Evolutionary conservation across 64 coral and sea anemone species (phyloP), one percentile per base, ranked within the genome.

Genomic region (Catalaphyllia jardinei): DNA sequence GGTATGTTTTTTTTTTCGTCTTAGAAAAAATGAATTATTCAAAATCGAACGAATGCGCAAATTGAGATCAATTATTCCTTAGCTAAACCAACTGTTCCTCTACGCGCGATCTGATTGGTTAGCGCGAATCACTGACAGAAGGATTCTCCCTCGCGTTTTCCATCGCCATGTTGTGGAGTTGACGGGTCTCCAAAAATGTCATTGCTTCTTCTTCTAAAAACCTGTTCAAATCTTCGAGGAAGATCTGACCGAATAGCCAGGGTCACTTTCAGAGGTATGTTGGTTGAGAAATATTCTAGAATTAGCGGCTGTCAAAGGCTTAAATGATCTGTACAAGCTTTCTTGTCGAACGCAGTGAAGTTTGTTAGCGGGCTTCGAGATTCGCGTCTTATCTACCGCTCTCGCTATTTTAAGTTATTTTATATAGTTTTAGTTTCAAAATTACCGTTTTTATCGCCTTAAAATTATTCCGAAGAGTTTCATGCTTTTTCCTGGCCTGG

Each of bases 191-290:
- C 79, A 76, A 93, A 95, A 91, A 99, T 99, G 97, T 94, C 97
- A 63, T 78, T 99, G 54, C 79, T 95, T 84, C 65, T 99, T 91
- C 88, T 99, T 69, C 88, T 99, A 28, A 95, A 95, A 95, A 95
- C 94, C 79, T 99, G 97, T 83, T 89, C 88, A 35, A 93, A 99
- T 89, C 86, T 99, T 51, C 90, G 93, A 80, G 97, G 97, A 64
- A 99, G 93, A 35, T 92, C 93, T 49, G 97, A 99, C 91, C 88
- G 97, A 69, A 89, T 99, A 76, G 97, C 97, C 79, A 90, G 97
- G 59, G 94, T 99, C 14, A 99, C 97, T 54, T 99, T 99, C 93
- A 87, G 97, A 93, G 97, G 97, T 99, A 93, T 79, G 91, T 80
- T n/a, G 31, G 71, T 59, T 14, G 10, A 71, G 24, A 85, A 71